These are phyloP conservation scores for Xyrauchen texanus DNA, from an alignment of 2,113 vertebrate species.

Conservation along the genomic window DNA sequence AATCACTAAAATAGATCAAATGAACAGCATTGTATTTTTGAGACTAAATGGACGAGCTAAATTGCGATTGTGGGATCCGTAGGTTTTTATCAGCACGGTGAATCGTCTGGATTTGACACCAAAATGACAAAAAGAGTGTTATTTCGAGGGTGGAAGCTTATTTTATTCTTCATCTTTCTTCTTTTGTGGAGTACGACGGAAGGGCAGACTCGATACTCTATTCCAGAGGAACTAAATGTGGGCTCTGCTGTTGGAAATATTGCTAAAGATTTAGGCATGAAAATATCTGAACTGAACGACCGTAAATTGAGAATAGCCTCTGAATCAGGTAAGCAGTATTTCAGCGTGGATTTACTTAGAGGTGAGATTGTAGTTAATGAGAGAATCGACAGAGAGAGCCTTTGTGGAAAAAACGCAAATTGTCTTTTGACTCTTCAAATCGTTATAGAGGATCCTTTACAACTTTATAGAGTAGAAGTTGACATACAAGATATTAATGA, in stretches of 20 bases:
- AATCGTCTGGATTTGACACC: constrained; percentile 39
- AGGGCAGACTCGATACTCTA: constrained; percentile 58
- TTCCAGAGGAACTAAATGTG: constrained; percentile 57
- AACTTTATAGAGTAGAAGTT: constrained; percentile 74
- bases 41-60: not conserved
- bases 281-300: constrained; percentile 51
- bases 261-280: constrained; percentile 59
- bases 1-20: constrained; percentile 10
- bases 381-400: constrained; percentile 25
- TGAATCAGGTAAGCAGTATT: constrained; percentile 50
- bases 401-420: constrained; percentile 38
- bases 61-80: constrained; percentile 6
- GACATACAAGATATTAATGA: constrained; percentile 79
- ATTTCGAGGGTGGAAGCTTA: constrained; percentile 43
- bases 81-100: constrained; percentile 3
- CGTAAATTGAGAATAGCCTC: constrained; percentile 61
- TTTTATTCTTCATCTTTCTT: constrained; percentile 53
- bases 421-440: constrained; percentile 59
- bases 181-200: constrained; percentile 59
- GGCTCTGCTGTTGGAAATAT: constrained; percentile 59
- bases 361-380: constrained; percentile 52
- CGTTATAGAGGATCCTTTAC: constrained; percentile 72
- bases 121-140: constrained; percentile 34
- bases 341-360: constrained; percentile 53
- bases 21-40: constrained; percentile 38